phyloP scores from a whole-genome alignment of 2,113 vertebrate species.

The Heterocephalus glaber region DNA sequence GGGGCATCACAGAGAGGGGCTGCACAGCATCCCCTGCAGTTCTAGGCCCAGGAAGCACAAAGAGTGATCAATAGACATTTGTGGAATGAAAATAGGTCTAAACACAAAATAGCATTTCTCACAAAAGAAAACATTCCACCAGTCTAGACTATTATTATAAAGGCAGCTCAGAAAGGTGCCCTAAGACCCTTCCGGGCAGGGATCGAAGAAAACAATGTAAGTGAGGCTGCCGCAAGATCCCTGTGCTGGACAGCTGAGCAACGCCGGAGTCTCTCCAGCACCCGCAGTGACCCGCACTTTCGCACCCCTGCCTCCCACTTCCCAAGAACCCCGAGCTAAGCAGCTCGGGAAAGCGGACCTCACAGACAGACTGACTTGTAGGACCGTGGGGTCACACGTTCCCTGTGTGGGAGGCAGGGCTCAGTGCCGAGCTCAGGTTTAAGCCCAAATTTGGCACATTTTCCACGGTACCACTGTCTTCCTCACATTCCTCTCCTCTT shows the following conservation, averaged over 20 bases:
- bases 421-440: not conserved
- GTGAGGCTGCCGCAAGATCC: not conserved
- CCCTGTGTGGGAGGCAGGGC: too few relatives aligned
- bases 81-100: not conserved
- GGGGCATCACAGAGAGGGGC: fast-evolving
- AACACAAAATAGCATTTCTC: not conserved
- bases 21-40: not conserved
- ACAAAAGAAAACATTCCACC: not conserved
- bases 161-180: not conserved
- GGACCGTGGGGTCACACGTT: fast-evolving
- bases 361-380: not conserved
- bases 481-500: too few relatives aligned
- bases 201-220: not conserved
- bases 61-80: not conserved
- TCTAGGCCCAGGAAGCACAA: not conserved
- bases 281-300: too few relatives aligned
- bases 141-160: not conserved
- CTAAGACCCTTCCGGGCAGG: not conserved
- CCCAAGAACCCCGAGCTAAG: not conserved
- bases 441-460: not conserved
- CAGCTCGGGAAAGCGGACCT: not conserved
- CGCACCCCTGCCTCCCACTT: fast-evolving
- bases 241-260: not conserved
- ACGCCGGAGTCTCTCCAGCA: not conserved
- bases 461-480: not conserved